phyloP scores from a whole-genome alignment of 2,888 invertebrate genomes.

The Sabatieria punctata region DNA sequence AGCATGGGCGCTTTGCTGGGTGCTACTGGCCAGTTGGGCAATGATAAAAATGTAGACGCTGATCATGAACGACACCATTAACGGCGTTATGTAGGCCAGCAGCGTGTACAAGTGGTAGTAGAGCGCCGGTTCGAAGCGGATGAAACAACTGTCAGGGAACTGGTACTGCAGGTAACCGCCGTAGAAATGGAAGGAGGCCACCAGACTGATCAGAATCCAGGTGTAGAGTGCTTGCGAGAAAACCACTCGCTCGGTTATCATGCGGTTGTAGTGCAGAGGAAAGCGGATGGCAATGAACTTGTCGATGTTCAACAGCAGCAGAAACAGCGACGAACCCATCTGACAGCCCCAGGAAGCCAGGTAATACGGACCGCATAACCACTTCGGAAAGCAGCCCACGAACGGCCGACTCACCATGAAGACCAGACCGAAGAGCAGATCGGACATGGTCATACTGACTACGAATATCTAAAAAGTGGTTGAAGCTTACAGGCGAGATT shows the following conservation, averaged over 20 bases:
- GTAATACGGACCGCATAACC: slow-evolving; percentile 5
- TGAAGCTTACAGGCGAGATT: background rate
- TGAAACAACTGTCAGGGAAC: background rate
- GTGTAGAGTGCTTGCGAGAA: background rate
- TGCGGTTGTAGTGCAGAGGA: slow-evolving; percentile 3
- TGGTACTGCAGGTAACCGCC: too few relatives aligned
- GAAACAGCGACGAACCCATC: background rate
- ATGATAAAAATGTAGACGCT: slow-evolving; percentile 1
- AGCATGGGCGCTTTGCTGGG: background rate
- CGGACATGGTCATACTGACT: slow-evolving; percentile 3
- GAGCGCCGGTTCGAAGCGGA: background rate
- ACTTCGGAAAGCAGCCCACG: background rate
- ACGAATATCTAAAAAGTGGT: slow-evolving; percentile 2
- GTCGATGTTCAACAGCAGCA: slow-evolving; percentile 7
- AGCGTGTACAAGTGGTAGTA: background rate
- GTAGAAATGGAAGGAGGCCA: too few relatives aligned
- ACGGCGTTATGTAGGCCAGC: background rate
- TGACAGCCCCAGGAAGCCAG: background rate
- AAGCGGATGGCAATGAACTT: slow-evolving; percentile 5
- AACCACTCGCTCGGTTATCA: background rate
- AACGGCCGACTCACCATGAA: slow-evolving; percentile 2
- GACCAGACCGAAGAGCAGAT: slow-evolving; percentile 6
- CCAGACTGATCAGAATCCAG: too few relatives aligned
- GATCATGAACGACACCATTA: background rate
- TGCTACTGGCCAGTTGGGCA: background rate